A percentile compares a stretch with the other conserved stretches of the same genome.
Evolutionary conservation across 2,113 vertebrate species (phyloP).

Genomic region (Pseudopodoces humilis): DNA sequence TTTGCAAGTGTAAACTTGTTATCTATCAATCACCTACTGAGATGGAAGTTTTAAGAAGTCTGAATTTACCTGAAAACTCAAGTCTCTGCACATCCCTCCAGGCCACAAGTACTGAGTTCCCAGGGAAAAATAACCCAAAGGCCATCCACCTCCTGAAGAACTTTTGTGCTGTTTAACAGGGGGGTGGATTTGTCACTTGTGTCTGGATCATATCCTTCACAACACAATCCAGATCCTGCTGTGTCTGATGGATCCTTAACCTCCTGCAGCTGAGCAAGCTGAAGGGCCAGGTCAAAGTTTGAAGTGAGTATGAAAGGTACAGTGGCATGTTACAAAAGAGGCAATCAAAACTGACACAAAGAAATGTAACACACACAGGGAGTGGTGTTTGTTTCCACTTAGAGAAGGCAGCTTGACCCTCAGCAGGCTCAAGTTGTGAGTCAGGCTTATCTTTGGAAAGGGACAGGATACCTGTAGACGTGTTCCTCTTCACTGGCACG

Average conservation of each 20-base stretch:
- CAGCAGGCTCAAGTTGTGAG: not conserved
- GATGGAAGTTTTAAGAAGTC: not conserved
- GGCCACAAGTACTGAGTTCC: not conserved
- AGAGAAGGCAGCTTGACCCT: not conserved
- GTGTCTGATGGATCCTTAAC: not conserved
- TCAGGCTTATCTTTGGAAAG: not conserved
- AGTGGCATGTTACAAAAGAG: not conserved
- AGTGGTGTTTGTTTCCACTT: not conserved
- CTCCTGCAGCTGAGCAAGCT: not conserved
- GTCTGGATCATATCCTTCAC: not conserved
- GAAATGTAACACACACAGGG: not conserved
- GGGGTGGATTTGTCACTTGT: not conserved
- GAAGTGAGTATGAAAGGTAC: not conserved
- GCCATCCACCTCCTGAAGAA: not conserved
- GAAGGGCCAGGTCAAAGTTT: not conserved
- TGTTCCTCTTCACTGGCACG: slow-evolving; percentile 90
- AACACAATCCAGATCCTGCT: not conserved
- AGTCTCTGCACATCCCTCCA: not conserved
- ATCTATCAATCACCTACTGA: not conserved
- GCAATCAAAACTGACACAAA: not conserved
- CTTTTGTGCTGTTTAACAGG: not conserved
- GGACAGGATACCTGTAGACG: slow-evolving; percentile 88
- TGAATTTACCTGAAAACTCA: not conserved
- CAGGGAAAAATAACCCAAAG: not conserved
- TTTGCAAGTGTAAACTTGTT: not conserved